Conservation (phyloP, 2,113 vertebrate species). For the Oncorhynchus mykiss region DNA sequence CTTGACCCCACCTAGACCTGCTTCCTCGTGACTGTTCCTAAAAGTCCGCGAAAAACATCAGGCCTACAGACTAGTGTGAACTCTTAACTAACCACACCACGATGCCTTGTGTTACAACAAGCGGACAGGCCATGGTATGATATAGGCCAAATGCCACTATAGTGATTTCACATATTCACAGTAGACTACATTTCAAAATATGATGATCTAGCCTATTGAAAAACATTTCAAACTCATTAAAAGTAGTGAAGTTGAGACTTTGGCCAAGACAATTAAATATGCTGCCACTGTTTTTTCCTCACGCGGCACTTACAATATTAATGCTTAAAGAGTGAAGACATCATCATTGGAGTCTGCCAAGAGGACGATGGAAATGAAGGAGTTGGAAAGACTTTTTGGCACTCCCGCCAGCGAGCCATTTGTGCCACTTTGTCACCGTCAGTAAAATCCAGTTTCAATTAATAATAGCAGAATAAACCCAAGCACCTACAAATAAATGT, state of each 20-base stretch:
- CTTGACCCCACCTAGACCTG: neutral
- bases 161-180: too few relatives aligned
- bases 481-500: slow-evolving; percentile 41
- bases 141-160: too few relatives aligned
- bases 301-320: slow-evolving; percentile 55
- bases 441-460: slow-evolving; percentile 52
- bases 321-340: slow-evolving; percentile 49
- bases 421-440: slow-evolving; percentile 40
- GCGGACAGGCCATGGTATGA: too few relatives aligned
- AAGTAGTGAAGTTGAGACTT: slow-evolving; percentile 19
- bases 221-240: too few relatives aligned
- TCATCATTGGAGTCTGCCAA: slow-evolving; percentile 52
- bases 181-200: neutral
- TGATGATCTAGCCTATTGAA: neutral
- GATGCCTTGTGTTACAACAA: too few relatives aligned
- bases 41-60: neutral
- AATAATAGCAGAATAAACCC: slow-evolving; percentile 37
- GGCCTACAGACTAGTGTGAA: neutral
- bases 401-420: slow-evolving; percentile 45
- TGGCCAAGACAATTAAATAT: slow-evolving; percentile 60
- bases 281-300: slow-evolving; percentile 36
- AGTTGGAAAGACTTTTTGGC: slow-evolving; percentile 41
- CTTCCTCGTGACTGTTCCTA: neutral
- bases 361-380: slow-evolving; percentile 44
- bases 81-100: too few relatives aligned